Evolutionary conservation across 2,888 invertebrate genomes (phyloP).

Genomic region (Xanthorhoe spadicearia): DNA sequence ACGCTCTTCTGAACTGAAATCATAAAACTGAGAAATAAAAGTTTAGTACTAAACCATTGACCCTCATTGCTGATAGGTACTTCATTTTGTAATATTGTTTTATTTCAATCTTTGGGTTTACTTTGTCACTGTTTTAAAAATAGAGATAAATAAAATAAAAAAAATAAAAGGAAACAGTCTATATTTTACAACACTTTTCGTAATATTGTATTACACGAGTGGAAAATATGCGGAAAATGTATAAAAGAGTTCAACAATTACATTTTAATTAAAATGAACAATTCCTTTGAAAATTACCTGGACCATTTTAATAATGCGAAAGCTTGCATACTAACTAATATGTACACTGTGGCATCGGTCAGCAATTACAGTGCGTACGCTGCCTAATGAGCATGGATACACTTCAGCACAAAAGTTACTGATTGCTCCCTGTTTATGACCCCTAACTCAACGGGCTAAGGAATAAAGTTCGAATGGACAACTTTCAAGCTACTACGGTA

Average conservation of each 20-base stretch:
- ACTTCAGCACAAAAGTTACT: conserved; percentile 26
- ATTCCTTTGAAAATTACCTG: conserved; percentile 18
- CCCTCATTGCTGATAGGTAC: too few relatives aligned
- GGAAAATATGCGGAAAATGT: too few relatives aligned
- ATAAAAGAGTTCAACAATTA: neutral
- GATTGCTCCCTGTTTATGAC: conserved; percentile 15
- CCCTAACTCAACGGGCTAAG: conserved; percentile 27
- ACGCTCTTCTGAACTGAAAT: too few relatives aligned
- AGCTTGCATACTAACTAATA: conserved; percentile 12
- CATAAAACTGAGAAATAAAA: too few relatives aligned
- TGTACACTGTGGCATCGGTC: conserved; percentile 13
- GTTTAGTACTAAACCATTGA: too few relatives aligned
- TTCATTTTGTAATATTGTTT: too few relatives aligned
- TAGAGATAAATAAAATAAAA: too few relatives aligned
- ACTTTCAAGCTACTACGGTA: conserved; percentile 14
- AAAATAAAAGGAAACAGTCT: too few relatives aligned
- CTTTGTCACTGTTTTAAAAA: too few relatives aligned
- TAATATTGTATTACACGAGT: too few relatives aligned
- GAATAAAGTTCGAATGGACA: conserved; percentile 22
- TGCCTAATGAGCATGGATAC: conserved; percentile 28
- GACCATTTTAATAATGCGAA: conserved; percentile 20
- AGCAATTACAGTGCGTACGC: conserved; percentile 30
- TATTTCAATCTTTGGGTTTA: too few relatives aligned
- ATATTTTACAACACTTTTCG: too few relatives aligned
- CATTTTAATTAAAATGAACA: conserved; percentile 23